Percentiles rank a stretch among this genome's conserved stretches.
These are phyloP conservation scores for Phoxinus dragarum DNA, from an alignment of 2,797 vertebrate species.

Conservation along the genomic window DNA sequence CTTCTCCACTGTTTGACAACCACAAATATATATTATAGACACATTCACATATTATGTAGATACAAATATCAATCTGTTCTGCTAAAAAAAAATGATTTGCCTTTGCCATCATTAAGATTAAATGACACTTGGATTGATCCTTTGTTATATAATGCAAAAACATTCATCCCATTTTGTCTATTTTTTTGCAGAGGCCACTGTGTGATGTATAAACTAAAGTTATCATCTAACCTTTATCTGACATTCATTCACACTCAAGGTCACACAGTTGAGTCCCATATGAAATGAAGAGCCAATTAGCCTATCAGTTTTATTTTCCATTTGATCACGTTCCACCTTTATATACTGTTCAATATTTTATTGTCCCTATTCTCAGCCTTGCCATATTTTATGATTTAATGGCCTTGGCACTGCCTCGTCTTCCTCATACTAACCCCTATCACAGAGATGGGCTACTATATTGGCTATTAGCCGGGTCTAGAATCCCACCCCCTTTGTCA, in stretches of 20 bases:
- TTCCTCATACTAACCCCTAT: neutral
- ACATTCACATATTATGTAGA: neutral
- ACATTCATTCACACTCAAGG: neutral
- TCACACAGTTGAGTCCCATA: neutral
- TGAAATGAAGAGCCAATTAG: neutral
- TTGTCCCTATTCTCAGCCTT: slow-evolving; percentile 29
- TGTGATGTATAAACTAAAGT: neutral
- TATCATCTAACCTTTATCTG: neutral
- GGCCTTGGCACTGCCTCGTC: neutral
- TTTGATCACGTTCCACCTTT: neutral
- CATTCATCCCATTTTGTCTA: neutral
- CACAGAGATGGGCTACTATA: neutral
- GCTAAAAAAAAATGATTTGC: too few relatives aligned
- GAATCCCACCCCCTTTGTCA: slow-evolving; percentile 20
- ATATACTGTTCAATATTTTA: slow-evolving; percentile 7
- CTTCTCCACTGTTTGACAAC: neutral
- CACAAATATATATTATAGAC: neutral
- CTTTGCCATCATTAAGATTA: neutral
- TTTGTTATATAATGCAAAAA: neutral
- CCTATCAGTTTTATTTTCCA: neutral
- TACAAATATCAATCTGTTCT: neutral
- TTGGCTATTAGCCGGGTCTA: slow-evolving; percentile 24
- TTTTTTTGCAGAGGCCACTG: neutral
- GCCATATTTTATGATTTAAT: slow-evolving; percentile 25
- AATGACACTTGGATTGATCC: neutral